Evolutionary conservation across 1,140 invertebrate species (phyloP).

Genomic region (Calephelis virginiensis): DNA sequence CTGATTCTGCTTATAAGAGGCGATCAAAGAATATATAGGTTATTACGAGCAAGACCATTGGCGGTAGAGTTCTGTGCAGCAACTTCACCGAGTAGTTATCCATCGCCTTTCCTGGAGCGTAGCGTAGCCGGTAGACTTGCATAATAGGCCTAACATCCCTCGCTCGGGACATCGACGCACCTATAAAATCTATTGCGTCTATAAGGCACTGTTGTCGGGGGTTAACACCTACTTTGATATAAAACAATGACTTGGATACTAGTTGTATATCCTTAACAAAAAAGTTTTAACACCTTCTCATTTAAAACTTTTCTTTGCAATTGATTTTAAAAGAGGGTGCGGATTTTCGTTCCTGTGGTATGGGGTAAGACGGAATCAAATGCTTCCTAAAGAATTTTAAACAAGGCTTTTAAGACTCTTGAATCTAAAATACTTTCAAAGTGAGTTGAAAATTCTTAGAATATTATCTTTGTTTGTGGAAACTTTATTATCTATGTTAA

Average conservation of each 20-base stretch:
- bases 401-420: slow-evolving; percentile 11
- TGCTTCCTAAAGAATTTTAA: slow-evolving; percentile 11
- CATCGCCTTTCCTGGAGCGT: no score
- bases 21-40: no score
- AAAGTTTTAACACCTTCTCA: slow-evolving; percentile 1
- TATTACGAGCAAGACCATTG: no score
- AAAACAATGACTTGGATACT: background rate
- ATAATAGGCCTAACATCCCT: no score
- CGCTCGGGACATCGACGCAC: no score
- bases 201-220: no score
- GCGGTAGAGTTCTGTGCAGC: no score
- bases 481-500: no score
- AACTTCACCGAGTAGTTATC: no score
- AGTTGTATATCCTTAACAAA: background rate
- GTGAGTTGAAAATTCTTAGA: background rate
- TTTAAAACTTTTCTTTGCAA: slow-evolving; percentile 11
- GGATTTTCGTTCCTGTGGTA: slow-evolving; percentile 5
- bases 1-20: no score
- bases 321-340: slow-evolving; percentile 4
- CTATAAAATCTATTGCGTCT: no score
- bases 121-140: no score
- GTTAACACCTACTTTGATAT: background rate
- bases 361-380: slow-evolving; percentile 8
- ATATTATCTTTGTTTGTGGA: background rate
- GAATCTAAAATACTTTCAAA: slow-evolving; percentile 14